Base-by-base conservation (phyloP, 2,797 vertebrate species). In the Merluccius polli region DNA sequence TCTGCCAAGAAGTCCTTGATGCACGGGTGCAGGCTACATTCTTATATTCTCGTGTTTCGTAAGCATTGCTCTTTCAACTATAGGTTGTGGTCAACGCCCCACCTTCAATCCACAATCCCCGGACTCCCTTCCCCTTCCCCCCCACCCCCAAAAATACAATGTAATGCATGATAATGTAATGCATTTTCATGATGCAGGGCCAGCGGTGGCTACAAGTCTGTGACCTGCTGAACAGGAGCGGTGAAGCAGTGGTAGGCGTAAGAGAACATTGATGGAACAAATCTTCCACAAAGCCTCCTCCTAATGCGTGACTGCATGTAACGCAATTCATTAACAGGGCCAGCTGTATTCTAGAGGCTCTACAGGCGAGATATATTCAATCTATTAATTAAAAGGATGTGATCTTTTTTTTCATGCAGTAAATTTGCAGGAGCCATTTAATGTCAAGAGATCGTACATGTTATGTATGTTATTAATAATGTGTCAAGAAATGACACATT, bases 1-100 rank as follows among this genome's bases (percentile, higher is more conserved):
- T 76, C 78, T 72, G 72, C 59, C 59, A 65, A 24, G 71, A 73
- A 33, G 30, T 16, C 76, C 85, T 81, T 78, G 76, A 82, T 83
- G 71, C 70, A 74, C 71, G 29, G 70, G 35, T 70, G 3, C 41
- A 73, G 82, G 21, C 68, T 72, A 38, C 63, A 77, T 79, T 81
- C 75, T 74, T 70, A 79, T 9, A 59, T 59, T n/a, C 52, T 18
- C n/a, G 0, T n/a, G 52, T 59, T 59, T 8, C 21, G 21, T 59
- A 24, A 52, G 52, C 52, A n/a, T 59, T 59, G 52, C 21, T 59
- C 52, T 59, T 24, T 59, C 52, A 59, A 24, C 52, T 59, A 21
- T 21, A 48, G 52, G 21, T 59, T 59, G 52, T 59, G 52, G 21
- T n/a, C 52, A 59, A 24, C 24, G 10, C 9, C 59, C 59, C n/a